Percentiles rank a stretch among this genome's conserved stretches.
Evolutionary conservation across 2,888 invertebrate genomes (phyloP).

Genomic region (Drosophila atripex): DNA sequence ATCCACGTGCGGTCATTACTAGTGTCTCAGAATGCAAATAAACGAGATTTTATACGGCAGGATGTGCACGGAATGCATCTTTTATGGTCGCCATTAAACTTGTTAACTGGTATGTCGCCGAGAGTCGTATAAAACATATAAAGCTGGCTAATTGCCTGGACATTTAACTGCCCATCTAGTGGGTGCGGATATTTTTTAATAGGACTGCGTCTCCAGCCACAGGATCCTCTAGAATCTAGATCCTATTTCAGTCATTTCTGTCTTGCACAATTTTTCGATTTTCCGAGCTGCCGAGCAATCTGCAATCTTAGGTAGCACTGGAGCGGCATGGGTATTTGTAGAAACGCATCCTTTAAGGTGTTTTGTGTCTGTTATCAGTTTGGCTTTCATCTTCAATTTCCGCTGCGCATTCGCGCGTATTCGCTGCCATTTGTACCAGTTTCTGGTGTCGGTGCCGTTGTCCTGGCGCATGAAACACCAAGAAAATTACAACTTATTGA

Average conservation of each 20-base stretch:
- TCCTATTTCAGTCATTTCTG: slow-evolving; percentile 61
- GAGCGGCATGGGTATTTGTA: slow-evolving; percentile 5
- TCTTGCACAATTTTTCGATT: slow-evolving; percentile 73
- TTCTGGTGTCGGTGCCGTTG: slow-evolving; percentile 26
- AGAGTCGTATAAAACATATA: slow-evolving; percentile 13
- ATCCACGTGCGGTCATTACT: slow-evolving; percentile 58
- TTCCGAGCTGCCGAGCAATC: slow-evolving; percentile 60
- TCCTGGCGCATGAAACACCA: slow-evolving; percentile 58
- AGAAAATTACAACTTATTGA: slow-evolving; percentile 77
- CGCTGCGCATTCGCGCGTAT: slow-evolving; percentile 63
- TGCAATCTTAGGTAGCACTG: slow-evolving; percentile 12
- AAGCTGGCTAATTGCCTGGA: slow-evolving; percentile 29
- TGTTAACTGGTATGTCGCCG: slow-evolving; percentile 35
- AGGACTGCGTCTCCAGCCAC: neutral
- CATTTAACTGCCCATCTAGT: slow-evolving; percentile 10
- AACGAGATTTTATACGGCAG: slow-evolving; percentile 45
- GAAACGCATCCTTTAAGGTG: slow-evolving; percentile 62
- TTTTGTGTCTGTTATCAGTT: slow-evolving; percentile 64
- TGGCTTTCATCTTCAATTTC: slow-evolving; percentile 76
- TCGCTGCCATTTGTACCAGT: slow-evolving; percentile 18
- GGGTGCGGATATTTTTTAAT: slow-evolving; percentile 4
- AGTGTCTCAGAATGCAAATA: slow-evolving; percentile 54
- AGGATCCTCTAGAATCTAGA: slow-evolving; percentile 1
- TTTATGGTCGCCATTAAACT: slow-evolving; percentile 38
- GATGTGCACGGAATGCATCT: slow-evolving; percentile 34